Percentiles rank a stretch among this genome's conserved stretches.
phyloP scores from a whole-genome alignment of 2,113 vertebrate genomes.

The Xenus cinereus region DNA sequence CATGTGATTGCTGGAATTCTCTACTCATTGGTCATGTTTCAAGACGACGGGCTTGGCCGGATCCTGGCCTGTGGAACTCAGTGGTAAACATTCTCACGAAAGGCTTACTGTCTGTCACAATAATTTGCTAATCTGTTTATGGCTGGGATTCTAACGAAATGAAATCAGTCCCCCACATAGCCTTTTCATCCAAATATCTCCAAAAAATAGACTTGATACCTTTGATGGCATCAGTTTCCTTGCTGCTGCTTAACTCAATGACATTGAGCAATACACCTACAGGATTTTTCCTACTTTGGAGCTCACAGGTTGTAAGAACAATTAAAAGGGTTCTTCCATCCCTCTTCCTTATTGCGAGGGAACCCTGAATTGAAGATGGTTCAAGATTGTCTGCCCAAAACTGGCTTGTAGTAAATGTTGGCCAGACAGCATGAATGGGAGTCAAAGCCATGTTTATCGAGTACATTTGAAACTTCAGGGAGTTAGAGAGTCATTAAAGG shows the following conservation, averaged over 20 bases:
- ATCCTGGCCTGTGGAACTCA: constrained; percentile 21
- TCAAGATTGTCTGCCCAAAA: background rate
- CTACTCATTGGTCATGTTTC: background rate
- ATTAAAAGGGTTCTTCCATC: background rate
- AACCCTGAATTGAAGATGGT: background rate
- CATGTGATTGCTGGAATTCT: background rate
- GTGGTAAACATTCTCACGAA: constrained; percentile 64
- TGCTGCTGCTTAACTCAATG: background rate
- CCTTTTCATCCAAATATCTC: constrained; percentile 26
- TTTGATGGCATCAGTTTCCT: constrained; percentile 31
- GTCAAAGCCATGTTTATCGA: background rate
- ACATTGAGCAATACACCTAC: background rate
- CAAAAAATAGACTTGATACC: constrained; percentile 22
- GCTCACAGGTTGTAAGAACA: background rate
- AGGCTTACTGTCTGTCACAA: constrained; percentile 68
- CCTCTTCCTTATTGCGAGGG: background rate
- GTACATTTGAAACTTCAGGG: background rate
- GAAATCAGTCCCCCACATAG: constrained; percentile 50
- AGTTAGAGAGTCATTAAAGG: background rate
- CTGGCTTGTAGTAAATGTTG: background rate
- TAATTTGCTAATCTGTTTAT: constrained; percentile 60
- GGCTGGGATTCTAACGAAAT: constrained; percentile 65
- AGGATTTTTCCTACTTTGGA: background rate
- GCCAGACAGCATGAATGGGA: background rate
- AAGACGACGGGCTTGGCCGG: background rate